Evolutionary conservation across 53 echinoderm and acorn worm species (phyloP), one percentile per base, ranked within the genome.

Genomic region (Patiria pectinifera): DNA sequence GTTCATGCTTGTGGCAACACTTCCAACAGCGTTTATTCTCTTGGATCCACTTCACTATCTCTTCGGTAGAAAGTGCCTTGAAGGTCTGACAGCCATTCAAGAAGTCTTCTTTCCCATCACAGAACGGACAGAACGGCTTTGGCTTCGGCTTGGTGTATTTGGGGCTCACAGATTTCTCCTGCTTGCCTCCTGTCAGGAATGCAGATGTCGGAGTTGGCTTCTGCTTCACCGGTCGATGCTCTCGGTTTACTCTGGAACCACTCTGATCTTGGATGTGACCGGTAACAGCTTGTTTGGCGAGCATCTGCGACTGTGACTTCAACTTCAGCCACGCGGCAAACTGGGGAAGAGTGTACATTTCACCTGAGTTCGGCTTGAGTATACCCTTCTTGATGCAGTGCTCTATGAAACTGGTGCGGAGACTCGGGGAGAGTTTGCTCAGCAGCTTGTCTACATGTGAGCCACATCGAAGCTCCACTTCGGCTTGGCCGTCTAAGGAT

Each of bases 391-490:
- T 69, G 35, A 86, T 69, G 71, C 86, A 86, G 71, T 86, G 10
- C 74, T 86, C 87, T 9, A 86, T 62, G 69, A 85, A 86, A 21
- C 6, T 46, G n/a, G 71, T 47, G 19, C 63, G 35, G 62, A 47
- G 86, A 11, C 76, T 88, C 2, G 76, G 61, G 6, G 88, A 59
- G 48, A 69, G 88, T n/a, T 76, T 88, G 18, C 77, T 88, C 11
- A 76, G 53, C 13, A 76, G 59, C 14, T 78, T 76, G 61, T 88
- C 88, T 3, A 88, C 77, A 22, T 88, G 88, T 8, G 88, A 88
- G 78, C 88, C 78, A 43, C 88, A 88, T 58, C 26, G 71, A n/a
- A 88, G 35, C 35, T 35, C 0, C 35, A 35, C 35, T 1, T 35
- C 35, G 35, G 35, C 35, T 35, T 35, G 35, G 63, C 88, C 77